Evolutionary conservation across 2,113 vertebrate species (phyloP), one percentile per base, ranked within the genome.

Genomic region (Aramus guarauna): DNA sequence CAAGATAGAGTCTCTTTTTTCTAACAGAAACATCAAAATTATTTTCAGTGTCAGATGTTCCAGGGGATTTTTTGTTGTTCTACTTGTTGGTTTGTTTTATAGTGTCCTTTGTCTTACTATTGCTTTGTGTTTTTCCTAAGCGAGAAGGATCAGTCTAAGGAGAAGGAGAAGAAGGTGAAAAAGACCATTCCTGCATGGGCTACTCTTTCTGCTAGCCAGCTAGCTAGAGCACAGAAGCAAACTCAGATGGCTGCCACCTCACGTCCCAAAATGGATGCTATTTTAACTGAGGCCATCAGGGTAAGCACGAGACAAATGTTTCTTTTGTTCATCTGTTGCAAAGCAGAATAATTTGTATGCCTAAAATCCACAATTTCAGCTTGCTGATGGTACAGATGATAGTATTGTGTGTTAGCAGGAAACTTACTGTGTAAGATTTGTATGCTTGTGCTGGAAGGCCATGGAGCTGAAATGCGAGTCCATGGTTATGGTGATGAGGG

Each of bases 181-280:
- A 98, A 99, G 98, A 99, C 99, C 45, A 99, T 99, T 96, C 99
- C 99, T 47, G 98, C 99, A 0, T 99, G 99, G 99, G 99, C 99
- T 20, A 99, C 99, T 11, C 98, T 99, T 83, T 98, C 99, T 32
- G 98, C 98, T 87, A 99, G 98, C 97, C 99, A 99, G 97, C 98
- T 99, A 27, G 98, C 98, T 32, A 98, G 98, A 9, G 98, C 99
- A 17, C 98, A 99, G 97, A 99, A 98, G 97, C 98, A 98, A 80
- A 98, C 98, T 30, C 98, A 98, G 26, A 98, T 98, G 96, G 98
- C 99, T 87, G 98, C 99, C 64, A 98, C 98, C 59, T 98, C 98
- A n/a, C 99, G 99, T 60, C 98, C 99, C 95, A 99, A 98, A 97
- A 98, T 99, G 98, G 99, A 99, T 92, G 98, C 99, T 19, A 99